These are phyloP conservation scores for Schmidtea mediterranea DNA, from an alignment of 1,140 invertebrate species.

Conservation along the genomic window DNA sequence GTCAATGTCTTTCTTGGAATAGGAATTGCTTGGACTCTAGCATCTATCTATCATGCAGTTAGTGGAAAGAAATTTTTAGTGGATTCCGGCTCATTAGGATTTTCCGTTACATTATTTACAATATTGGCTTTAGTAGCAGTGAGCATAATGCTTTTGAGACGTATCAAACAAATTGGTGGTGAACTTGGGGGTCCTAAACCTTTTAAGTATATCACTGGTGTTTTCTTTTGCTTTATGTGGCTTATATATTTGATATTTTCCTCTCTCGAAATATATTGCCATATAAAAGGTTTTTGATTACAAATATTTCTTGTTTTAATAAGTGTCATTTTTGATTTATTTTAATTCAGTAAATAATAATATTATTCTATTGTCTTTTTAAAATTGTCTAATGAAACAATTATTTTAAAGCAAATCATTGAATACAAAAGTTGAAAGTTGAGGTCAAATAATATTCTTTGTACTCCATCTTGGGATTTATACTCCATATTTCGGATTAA, in stretches of 20 bases:
- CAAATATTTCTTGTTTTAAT: too few species aligned
- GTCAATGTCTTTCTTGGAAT: conserved; percentile 59
- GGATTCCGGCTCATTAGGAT: conserved; percentile 31
- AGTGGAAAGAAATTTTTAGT: conserved; percentile 27
- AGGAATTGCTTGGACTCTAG: conserved; percentile 30
- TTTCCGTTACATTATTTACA: conserved; percentile 34
- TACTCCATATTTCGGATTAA: too few species aligned
- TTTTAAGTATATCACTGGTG: conserved; percentile 42
- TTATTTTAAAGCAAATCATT: too few species aligned
- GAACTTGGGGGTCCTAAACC: conserved; percentile 60
- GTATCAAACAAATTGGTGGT: conserved; percentile 42
- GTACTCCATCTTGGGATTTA: too few species aligned
- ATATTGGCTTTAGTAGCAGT: conserved; percentile 29
- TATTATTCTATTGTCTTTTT: too few species aligned
- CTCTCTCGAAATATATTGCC: conserved; percentile 60
- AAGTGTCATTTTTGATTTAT: too few species aligned
- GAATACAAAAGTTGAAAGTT: too few species aligned
- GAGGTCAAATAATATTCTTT: too few species aligned
- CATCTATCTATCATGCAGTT: conserved; percentile 25
- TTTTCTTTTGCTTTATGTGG: conserved; percentile 62
- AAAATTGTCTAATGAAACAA: too few species aligned
- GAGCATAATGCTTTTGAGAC: conserved; percentile 44
- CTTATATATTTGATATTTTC: conserved; percentile 65
- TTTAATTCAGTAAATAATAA: too few species aligned
- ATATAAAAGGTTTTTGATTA: conserved; percentile 59